Evolutionary conservation across 1,140 invertebrate species (phyloP), one percentile per base, ranked within the genome.

Genomic region (Oryctes rhinoceros): DNA sequence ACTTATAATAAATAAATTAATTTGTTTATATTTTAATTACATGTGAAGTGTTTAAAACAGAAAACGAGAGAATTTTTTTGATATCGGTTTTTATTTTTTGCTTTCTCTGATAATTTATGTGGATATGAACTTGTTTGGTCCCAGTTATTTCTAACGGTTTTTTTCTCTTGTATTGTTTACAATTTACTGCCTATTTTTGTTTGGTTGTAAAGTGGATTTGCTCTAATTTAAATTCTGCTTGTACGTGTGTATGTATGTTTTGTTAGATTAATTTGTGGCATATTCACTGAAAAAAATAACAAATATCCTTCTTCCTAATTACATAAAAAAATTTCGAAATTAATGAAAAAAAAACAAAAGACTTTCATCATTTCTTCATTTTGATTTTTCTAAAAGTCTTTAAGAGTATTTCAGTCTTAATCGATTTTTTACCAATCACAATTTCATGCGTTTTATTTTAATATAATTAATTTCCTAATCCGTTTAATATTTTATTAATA

Each of bases 41-140:
- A 76, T 9, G 75, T 18, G 53, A 59, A 76, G 48, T 30, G 24
- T 44, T 44, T 30, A 30, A 76, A 76, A 76, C n/a, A 76, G 47
- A 76, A 76, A n/a, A 59, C 15, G 13, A 48, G 39, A 78, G 6
- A 59, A n/a, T 59, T 59, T 18, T 78, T 78, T 78, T 78, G 77
- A 74, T 78, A 80, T 81, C 65, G 79, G 82, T 59, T 67, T 78
- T 75, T 78, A 78, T 81, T 84, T 83, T 84, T 81, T 84, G 20
- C 75, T 81, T 81, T 53, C 82, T 85, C 83, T 84, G 85, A 85
- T 86, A 85, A 76, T 76, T 76, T 76, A 18, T 83, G 83, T 81
- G 84, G 84, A 85, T 86, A 85, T 86, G 85, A 85, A 81, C 83
- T 78, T 82, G 82, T 83, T 86, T 86, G 85, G 85, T 86, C 85